These are phyloP conservation scores for Bombus breviceps DNA, from an alignment of 1,140 invertebrate genomes.

Conservation along the genomic window DNA sequence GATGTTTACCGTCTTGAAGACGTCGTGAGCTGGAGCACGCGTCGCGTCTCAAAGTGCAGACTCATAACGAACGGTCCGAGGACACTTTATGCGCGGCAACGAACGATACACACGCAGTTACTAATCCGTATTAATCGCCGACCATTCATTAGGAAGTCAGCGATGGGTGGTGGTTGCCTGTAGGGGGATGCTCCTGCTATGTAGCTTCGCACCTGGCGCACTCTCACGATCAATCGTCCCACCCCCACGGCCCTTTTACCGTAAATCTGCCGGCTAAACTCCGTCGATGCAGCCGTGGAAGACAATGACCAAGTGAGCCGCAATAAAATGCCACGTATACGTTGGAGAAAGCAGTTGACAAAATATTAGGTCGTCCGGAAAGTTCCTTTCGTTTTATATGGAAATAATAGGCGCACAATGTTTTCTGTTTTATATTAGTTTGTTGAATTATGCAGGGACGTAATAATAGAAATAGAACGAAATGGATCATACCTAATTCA, in stretches of 20 bases:
- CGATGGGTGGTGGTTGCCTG: conserved; percentile 42
- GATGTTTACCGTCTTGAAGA: background rate
- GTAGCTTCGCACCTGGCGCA: conserved; percentile 61
- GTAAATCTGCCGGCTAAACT: conserved; percentile 63
- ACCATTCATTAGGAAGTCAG: conserved; percentile 69
- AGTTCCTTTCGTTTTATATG: too few species aligned
- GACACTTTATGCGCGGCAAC: conserved; percentile 6
- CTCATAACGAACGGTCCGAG: background rate
- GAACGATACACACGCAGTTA: conserved; percentile 49
- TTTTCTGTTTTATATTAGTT: too few species aligned
- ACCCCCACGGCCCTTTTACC: conserved; percentile 39
- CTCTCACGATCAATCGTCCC: conserved; percentile 64
- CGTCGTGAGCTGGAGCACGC: background rate
- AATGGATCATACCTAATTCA: too few species aligned
- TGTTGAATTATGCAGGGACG: too few species aligned
- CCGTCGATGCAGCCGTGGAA: conserved; percentile 31
- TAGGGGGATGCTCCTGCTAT: conserved; percentile 8
- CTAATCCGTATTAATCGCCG: conserved; percentile 67
- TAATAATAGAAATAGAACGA: too few species aligned
- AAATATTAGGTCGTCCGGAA: background rate
- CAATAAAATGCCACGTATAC: conserved; percentile 19
- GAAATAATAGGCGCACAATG: too few species aligned
- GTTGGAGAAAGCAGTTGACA: background rate
- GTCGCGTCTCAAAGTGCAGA: background rate
- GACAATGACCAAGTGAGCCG: conserved; percentile 62